A percentile compares a stretch with the other conserved stretches of the same genome.
phyloP scores from a whole-genome alignment of 2,797 vertebrate genomes.

The Myotis findleyi region DNA sequence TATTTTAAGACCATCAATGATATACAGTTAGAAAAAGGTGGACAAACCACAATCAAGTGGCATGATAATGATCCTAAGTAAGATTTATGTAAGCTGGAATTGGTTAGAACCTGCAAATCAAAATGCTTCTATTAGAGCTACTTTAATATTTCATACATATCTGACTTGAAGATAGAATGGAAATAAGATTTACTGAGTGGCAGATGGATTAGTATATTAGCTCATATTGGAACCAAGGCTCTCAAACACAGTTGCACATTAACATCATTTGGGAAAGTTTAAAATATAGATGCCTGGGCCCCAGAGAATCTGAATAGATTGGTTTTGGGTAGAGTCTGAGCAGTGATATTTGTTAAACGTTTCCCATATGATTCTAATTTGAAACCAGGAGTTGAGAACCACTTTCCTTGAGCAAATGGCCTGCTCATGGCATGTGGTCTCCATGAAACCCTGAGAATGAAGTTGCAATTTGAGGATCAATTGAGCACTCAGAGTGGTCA shows the following conservation, averaged over 20 bases:
- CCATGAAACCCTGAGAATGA: background rate
- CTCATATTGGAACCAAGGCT: background rate
- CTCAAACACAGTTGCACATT: background rate
- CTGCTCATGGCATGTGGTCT: background rate
- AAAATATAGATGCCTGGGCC: background rate
- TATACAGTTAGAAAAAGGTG: background rate
- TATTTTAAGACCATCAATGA: slow-evolving; percentile 31
- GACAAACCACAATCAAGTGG: background rate
- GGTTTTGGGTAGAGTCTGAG: background rate
- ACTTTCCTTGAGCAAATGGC: slow-evolving; percentile 29
- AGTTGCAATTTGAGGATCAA: background rate
- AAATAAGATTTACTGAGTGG: background rate
- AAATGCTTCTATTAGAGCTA: slow-evolving; percentile 2
- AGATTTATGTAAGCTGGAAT: slow-evolving; percentile 47
- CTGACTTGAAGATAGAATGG: slow-evolving; percentile 7
- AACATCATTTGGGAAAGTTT: slow-evolving; percentile 21
- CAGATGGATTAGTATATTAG: background rate
- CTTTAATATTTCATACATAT: slow-evolving; percentile 32
- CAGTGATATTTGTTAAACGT: background rate
- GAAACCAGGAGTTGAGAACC: background rate
- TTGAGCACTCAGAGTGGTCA: background rate
- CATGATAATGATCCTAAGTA: slow-evolving; percentile 17
- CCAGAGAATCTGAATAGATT: background rate
- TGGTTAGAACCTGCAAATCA: background rate
- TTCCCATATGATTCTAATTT: background rate